These are phyloP conservation scores for Callaeas wilsoni DNA, from an alignment of 2,113 vertebrate genomes.

Conservation along the genomic window DNA sequence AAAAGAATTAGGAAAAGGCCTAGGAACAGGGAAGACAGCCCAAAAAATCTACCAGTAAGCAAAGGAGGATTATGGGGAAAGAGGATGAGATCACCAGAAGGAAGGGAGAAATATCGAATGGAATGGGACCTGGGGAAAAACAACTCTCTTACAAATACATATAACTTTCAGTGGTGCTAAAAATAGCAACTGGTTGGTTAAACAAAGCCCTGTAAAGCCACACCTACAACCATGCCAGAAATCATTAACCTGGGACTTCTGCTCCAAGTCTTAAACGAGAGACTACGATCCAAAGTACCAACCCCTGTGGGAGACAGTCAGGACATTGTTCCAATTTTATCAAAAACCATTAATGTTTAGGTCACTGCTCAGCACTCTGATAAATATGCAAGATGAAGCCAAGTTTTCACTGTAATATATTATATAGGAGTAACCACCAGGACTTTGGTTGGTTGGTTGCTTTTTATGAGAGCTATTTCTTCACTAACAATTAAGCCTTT, in stretches of 20 bases:
- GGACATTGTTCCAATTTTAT: background rate
- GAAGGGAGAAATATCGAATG: background rate
- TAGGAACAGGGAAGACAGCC: background rate
- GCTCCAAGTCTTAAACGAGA: background rate
- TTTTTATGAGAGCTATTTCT: background rate
- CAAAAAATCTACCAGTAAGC: background rate
- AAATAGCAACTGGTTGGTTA: background rate
- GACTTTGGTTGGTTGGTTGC: background rate
- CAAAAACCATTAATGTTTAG: background rate
- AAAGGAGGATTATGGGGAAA: background rate
- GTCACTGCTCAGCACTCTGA: background rate
- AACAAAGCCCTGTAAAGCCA: background rate
- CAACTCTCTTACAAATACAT: background rate
- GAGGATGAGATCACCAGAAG: background rate
- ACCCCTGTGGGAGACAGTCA: background rate
- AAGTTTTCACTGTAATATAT: background rate
- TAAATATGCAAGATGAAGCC: background rate
- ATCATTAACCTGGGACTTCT: background rate
- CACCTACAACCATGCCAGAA: background rate
- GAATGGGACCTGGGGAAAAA: background rate
- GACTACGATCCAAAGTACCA: background rate
- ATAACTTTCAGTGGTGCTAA: background rate
- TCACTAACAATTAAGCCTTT: background rate
- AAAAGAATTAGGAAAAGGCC: background rate
- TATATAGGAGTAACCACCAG: background rate